Evolutionary conservation across 2,113 vertebrate genomes (phyloP).

Genomic region (Elgaria multicarinata): DNA sequence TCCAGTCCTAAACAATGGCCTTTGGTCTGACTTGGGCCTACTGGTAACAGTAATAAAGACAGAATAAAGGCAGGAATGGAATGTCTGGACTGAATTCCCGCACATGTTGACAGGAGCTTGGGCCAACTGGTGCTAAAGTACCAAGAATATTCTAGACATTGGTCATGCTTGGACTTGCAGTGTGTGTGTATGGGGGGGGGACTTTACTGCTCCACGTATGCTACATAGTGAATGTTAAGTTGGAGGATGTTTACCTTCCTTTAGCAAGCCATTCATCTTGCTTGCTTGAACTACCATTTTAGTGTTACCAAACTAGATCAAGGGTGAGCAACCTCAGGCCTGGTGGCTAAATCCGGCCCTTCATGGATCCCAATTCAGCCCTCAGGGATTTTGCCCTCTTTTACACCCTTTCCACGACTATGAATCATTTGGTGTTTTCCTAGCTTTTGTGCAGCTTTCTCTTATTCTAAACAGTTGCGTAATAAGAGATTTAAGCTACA

Average conservation of each 20-base stretch:
- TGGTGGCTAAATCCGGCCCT: no score
- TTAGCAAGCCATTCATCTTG: background rate
- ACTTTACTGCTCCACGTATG: background rate
- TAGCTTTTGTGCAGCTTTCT: no score
- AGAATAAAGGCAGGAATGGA: slow-evolving; percentile 1
- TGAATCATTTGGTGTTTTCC: no score
- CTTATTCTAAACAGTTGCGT: no score
- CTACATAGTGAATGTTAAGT: background rate
- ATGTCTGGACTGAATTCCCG: background rate
- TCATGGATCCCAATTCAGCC: no score
- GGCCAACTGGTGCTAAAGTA: slow-evolving; percentile 3
- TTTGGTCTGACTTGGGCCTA: slow-evolving; percentile 42
- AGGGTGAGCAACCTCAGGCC: no score
- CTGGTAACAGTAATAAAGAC: background rate
- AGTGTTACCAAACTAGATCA: background rate
- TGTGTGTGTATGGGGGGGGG: no score
- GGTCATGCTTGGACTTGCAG: background rate
- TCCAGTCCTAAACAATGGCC: slow-evolving; percentile 53
- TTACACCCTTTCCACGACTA: no score
- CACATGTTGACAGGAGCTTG: background rate
- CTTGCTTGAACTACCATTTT: background rate
- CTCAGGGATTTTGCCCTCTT: no score
- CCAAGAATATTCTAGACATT: background rate
- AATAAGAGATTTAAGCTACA: no score
- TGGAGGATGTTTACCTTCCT: background rate